Evolutionary conservation across 2,888 invertebrate species (phyloP), one percentile per base, ranked within the genome.

Genomic region (Agrochola macilenta): DNA sequence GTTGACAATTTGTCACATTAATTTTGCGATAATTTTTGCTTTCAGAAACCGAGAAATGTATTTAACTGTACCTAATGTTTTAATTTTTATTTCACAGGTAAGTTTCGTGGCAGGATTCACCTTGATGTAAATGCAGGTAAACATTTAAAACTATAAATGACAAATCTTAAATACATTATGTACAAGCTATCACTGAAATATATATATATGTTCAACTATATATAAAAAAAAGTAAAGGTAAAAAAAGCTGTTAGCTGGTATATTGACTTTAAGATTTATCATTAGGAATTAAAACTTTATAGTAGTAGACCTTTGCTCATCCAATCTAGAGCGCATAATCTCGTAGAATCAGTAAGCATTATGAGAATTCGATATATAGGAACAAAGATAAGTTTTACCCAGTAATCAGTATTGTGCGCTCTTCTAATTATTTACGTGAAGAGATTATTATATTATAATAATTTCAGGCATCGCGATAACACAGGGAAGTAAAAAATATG

Each of bases 41-140:
- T n/a, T 75, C 7, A 35, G n/a, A 57, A 11, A 17, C 4, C 5
- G 30, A 26, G 5, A 72, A 35, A 26, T 26, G 2, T 66, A 9
- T 46, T 14, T 20, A n/a, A 0, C 23, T 26, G 23, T 30, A 46
- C 12, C 30, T 81, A 71, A 69, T 71, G 5, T 26, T 66, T 73
- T 8, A 11, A 65, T 63, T 72, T 75, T 54, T 79, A 35, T 78
- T 76, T 79, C 72, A 60, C 87, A 87, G 87, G 87, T 87, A 87
- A 63, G 87, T 73, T 71, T 66, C 86, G 84, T 84, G 84, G 78
- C 83, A 73, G 46, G n/a, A 61, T 58, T 75, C 72, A 64, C 43
- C 78, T 76, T n/a, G 39, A 69, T 65, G 26, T 73, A 58, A 75
- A 68, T 23, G 20, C 69, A 84, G 83, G 83, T 84, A 84, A 75